A percentile compares a stretch with the other conserved stretches of the same genome.
These are phyloP conservation scores for Callipepla squamata DNA, from an alignment of 2,113 vertebrate genomes.

Conservation along the genomic window DNA sequence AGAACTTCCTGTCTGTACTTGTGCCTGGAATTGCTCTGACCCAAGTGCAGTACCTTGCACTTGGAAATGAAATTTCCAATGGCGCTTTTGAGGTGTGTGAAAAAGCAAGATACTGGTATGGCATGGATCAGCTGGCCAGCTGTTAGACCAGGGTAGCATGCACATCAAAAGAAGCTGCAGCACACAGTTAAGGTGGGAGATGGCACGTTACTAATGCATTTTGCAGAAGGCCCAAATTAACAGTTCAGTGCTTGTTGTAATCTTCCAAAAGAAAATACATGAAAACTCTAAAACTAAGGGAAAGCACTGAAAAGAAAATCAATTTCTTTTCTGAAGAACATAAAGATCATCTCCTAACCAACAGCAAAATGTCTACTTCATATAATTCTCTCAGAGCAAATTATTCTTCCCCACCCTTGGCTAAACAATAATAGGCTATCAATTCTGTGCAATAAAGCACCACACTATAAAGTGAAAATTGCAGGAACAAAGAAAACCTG, in stretches of 20 bases:
- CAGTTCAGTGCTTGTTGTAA: not conserved
- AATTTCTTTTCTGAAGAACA: not conserved
- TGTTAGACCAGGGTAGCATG: not conserved
- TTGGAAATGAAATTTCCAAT: not conserved
- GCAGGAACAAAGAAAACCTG: not conserved
- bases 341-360: not conserved
- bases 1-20: too few relatives aligned
- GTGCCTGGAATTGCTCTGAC: too few relatives aligned
- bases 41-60: too few relatives aligned
- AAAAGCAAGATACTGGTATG: not conserved
- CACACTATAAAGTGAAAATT: not conserved
- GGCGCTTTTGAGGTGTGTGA: not conserved
- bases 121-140: not conserved
- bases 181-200: fast-evolving
- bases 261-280: not conserved
- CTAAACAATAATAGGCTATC: not conserved
- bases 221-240: not conserved
- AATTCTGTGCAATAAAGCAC: not conserved
- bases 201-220: not conserved
- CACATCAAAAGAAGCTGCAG: not conserved
- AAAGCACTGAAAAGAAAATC: not conserved
- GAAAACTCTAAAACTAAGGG: not conserved
- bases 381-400: not conserved
- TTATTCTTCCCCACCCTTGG: not conserved
- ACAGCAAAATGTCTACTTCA: not conserved